Base-by-base conservation (phyloP, 2,888 invertebrate species). In the Epinotia demarniana region DNA sequence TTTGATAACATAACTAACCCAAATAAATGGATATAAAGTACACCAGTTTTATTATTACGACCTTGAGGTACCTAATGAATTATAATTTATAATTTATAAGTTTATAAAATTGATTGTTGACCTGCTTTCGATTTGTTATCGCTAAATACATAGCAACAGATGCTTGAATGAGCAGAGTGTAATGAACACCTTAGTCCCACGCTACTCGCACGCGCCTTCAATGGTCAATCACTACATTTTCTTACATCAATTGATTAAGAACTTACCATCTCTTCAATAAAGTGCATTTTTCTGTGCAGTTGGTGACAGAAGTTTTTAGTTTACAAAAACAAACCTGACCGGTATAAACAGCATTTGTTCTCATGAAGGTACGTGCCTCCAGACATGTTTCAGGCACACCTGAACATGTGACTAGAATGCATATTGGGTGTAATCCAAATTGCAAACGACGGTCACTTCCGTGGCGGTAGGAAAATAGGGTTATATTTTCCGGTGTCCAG, bases 321-420 rank as follows among this genome's bases (percentile, higher is more conserved):
- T 77, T 81, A 78, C 78, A 80, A 84, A 82, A 84, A 82, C 83
- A 84, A 61, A 77, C 77, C 77, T 79, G 79, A 73, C 75, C 74
- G 77, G 73, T 80, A 81, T 83, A 83, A 81, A 85, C 81, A 79
- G 72, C 73, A 49, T 67, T 75, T 78, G 74, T 72, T 77, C 78
- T 77, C 58, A 67, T 74, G 79, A 78, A 76, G 79, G 80, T 84
- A 85, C 86, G 85, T 86, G 85, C 80, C 71, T 75, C 57, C 11
- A 55, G 64, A 70, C 85, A 85, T 83, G 85, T 85, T 67, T 64
- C 49, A 73, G 55, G 68, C 23, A 57, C n/a, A 23, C 57, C 61
- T 67, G 71, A 60, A 12, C 74, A 70, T 75, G 75, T 75, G 75
- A 70, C 73, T 19, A 18, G 62, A 39, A 27, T 61, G 33, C 43